phyloP scores from a whole-genome alignment of 1,140 invertebrate genomes.

The Goniozus legneri region DNA sequence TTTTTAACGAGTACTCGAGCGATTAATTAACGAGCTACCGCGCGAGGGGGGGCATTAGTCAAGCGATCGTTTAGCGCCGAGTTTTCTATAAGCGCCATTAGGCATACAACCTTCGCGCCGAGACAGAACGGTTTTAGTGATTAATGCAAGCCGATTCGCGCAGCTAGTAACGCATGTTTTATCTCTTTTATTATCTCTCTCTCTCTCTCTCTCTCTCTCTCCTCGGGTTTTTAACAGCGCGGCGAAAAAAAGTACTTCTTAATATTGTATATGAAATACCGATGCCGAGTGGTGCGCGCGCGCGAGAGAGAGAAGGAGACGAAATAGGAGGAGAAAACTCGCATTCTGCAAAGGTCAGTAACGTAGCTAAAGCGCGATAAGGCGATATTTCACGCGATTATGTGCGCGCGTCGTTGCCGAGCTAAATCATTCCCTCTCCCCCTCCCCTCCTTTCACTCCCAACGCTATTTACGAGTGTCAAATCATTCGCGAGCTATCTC shows the following conservation, averaged over 20 bases:
- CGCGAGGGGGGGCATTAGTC: slow-evolving; percentile 13
- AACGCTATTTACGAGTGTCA: no score
- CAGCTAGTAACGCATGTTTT: slow-evolving; percentile 19
- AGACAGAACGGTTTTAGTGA: slow-evolving; percentile 3
- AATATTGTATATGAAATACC: slow-evolving; percentile 30
- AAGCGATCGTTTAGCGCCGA: slow-evolving; percentile 13
- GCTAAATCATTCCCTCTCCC: slow-evolving; percentile 23
- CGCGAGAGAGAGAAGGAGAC: no score
- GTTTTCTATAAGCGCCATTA: slow-evolving; percentile 10
- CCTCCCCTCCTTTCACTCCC: no score
- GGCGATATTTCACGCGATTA: slow-evolving; percentile 30
- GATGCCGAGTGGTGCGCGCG: no score
- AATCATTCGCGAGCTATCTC: no score
- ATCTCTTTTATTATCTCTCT: slow-evolving; percentile 14
- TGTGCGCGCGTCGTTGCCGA: slow-evolving; percentile 20
- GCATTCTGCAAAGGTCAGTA: slow-evolving; percentile 25
- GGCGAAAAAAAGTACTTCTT: slow-evolving; percentile 17
- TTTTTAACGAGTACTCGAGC: no score
- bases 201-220: no score
- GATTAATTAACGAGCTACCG: no score
- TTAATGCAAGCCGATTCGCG: slow-evolving; percentile 24
- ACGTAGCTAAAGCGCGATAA: slow-evolving; percentile 15
- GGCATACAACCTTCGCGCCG: slow-evolving; percentile 3
- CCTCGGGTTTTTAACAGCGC: no score
- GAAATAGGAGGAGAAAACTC: slow-evolving; percentile 13